Evolutionary conservation across 2,113 vertebrate species (phyloP).

Genomic region (Illadopsis cleaveri): DNA sequence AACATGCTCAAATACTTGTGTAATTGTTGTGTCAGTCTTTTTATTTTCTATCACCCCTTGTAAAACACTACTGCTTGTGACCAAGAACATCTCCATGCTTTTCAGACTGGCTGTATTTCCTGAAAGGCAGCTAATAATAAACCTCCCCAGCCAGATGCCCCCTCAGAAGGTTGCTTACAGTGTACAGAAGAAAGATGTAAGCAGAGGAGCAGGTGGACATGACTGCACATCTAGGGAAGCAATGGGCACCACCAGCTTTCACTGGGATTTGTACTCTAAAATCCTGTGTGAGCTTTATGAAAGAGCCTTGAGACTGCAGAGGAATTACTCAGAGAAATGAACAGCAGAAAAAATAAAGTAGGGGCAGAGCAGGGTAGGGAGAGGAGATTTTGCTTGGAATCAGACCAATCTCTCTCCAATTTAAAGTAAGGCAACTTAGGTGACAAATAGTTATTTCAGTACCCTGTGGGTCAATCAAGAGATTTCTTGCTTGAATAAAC

Average conservation of each 20-base stretch:
- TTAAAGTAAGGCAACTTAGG: background rate
- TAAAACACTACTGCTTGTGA: background rate
- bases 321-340: background rate
- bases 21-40: background rate
- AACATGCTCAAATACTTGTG: background rate
- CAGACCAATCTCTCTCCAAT: background rate
- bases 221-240: rapidly evolving
- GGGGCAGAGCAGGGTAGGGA: background rate
- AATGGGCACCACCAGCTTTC: background rate
- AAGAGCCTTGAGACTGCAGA: background rate
- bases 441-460: background rate
- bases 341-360: background rate
- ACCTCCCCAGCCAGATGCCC: background rate
- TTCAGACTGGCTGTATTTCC: background rate
- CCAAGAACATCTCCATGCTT: background rate
- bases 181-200: background rate
- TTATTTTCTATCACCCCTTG: background rate
- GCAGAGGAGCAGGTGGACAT: background rate
- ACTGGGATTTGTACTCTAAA: background rate
- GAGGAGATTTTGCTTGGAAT: background rate
- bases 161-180: background rate
- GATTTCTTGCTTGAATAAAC: background rate
- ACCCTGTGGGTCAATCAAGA: background rate
- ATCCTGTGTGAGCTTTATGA: background rate
- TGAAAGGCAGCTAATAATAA: background rate